These are phyloP conservation scores for Brachypalpus laphriformis DNA, from an alignment of 2,888 invertebrate species.

Conservation along the genomic window DNA sequence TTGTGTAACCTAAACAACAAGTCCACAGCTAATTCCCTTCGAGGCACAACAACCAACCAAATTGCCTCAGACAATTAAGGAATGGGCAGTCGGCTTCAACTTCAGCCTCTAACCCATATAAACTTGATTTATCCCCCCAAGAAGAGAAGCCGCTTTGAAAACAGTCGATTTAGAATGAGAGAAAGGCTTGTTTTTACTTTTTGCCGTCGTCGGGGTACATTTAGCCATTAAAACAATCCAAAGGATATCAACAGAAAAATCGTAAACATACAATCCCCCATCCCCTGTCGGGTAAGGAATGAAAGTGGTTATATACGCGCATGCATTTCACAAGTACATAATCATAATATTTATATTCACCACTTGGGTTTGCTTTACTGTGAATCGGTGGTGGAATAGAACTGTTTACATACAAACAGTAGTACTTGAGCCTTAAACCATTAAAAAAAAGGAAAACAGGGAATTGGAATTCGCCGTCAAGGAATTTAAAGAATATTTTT, in stretches of 20 bases:
- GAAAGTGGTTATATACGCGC: slow-evolving; percentile 28
- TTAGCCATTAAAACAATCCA: slow-evolving; percentile 44
- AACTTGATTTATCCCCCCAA: slow-evolving; percentile 53
- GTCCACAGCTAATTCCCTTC: slow-evolving; percentile 52
- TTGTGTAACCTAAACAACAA: slow-evolving; percentile 47
- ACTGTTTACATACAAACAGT: slow-evolving; percentile 27
- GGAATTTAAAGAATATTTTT: not conserved
- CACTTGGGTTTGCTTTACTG: slow-evolving; percentile 14
- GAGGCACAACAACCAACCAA: slow-evolving; percentile 5
- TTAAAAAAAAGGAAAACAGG: not conserved
- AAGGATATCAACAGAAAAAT: slow-evolving; percentile 52
- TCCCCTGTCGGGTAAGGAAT: not conserved
- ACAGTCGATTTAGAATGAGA: slow-evolving; percentile 4
- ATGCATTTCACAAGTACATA: slow-evolving; percentile 42
- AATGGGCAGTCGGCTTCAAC: slow-evolving; percentile 4
- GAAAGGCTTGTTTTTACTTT: slow-evolving; percentile 35
- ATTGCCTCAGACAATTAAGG: slow-evolving; percentile 26
- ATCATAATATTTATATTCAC: slow-evolving; percentile 33
- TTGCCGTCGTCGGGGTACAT: slow-evolving; percentile 40
- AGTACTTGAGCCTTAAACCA: slow-evolving; percentile 1
- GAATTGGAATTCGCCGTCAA: slow-evolving; percentile 7
- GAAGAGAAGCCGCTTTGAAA: not conserved
- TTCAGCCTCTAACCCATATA: slow-evolving; percentile 26
- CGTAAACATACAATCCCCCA: not conserved
- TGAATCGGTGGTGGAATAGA: slow-evolving; percentile 16